Conservation (phyloP, 2,888 invertebrate species). For the Elegia similella region DNA sequence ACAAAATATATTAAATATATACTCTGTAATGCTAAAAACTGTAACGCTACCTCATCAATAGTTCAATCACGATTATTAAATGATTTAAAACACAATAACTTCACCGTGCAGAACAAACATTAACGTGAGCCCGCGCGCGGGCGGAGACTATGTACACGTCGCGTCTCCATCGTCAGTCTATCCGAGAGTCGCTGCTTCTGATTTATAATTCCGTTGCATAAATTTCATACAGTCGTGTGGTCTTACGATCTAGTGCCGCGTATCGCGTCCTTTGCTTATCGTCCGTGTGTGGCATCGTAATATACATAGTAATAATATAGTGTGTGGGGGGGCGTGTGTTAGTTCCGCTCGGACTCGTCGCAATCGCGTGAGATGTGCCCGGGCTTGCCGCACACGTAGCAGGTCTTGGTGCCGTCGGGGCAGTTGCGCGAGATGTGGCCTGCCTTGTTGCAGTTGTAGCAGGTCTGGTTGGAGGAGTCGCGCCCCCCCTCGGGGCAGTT, state of each 20-base stretch:
- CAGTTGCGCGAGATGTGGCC: slow-evolving; percentile 95
- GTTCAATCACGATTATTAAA: slow-evolving; percentile 80
- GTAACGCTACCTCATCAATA: slow-evolving; percentile 80
- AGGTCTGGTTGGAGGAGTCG: slow-evolving; percentile 87
- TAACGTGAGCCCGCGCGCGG: slow-evolving; percentile 53
- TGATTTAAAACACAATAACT: slow-evolving; percentile 81
- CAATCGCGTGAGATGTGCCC: slow-evolving; percentile 96
- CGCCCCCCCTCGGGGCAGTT: slow-evolving; percentile 89
- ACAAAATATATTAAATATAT: slow-evolving; percentile 83
- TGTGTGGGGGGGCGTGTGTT: slow-evolving; percentile 50
- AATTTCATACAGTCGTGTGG: slow-evolving; percentile 68
- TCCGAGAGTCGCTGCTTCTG: slow-evolving; percentile 63
- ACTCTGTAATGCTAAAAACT: slow-evolving; percentile 82
- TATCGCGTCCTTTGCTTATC: slow-evolving; percentile 78
- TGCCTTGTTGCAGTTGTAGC: slow-evolving; percentile 97
- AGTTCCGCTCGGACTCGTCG: slow-evolving; percentile 88
- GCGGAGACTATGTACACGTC: slow-evolving; percentile 74
- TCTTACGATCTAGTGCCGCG: slow-evolving; percentile 66
- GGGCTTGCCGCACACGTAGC: slow-evolving; percentile 95
- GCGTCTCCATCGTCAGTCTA: slow-evolving; percentile 53
- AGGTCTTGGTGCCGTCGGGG: slow-evolving; percentile 93
- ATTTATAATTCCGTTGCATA: slow-evolving; percentile 71
- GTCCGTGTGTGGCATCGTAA: slow-evolving; percentile 79
- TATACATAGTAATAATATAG: slow-evolving; percentile 65
- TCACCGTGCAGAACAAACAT: slow-evolving; percentile 78